Evolutionary conservation across 2,113 vertebrate species (phyloP), one percentile per base, ranked within the genome.

Genomic region (Tonatia bakeri): DNA sequence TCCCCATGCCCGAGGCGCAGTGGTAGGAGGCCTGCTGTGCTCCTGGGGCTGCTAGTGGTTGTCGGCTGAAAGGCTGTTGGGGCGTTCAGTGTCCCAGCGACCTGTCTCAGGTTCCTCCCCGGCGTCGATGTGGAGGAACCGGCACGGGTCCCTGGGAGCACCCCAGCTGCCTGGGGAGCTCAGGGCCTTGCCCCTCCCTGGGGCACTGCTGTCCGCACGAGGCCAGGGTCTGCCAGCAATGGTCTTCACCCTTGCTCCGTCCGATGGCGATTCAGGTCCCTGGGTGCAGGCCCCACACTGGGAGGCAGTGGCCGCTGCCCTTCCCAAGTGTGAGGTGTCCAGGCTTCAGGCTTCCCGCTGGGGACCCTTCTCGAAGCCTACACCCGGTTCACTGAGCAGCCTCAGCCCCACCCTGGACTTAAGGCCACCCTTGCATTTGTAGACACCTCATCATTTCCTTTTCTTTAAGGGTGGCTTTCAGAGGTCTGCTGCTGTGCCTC

Each of bases 1-100:
- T 9, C 54, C 54, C 54, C 20, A 3, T 9, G 54, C 54, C 54
- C 7, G 20, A 56, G 7, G 19, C 5, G 1, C 54, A 9, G 54
- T 2, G 3, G 59, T 4, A 13, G 26, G 26, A 31, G 9, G 59
- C 11, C 59, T 64, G 26, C 12, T 14, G 28, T 31, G 26, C 59
- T 64, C 59, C 59, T 28, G 22, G 6, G 0, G 0, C 54, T 36
- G 43, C 13, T 28, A 6, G 24, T 11, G 16, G 40, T 4, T 19
- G 31, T 1, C 0, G 3, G 77, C 6, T 11, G 22, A 15, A 28
- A 11, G 17, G 15, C 31, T 22, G 26, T 5, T 1, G 0, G 31
- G 17, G 14, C 38, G 19, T 9, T 69, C 14, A 22, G 3, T 17
- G 76, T 8, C 61, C 47, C 50, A 6, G 64, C 0, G 2, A n/a